Evolutionary conservation across 2,797 vertebrate species (phyloP).

Genomic region (Pygocentrus nattereri): DNA sequence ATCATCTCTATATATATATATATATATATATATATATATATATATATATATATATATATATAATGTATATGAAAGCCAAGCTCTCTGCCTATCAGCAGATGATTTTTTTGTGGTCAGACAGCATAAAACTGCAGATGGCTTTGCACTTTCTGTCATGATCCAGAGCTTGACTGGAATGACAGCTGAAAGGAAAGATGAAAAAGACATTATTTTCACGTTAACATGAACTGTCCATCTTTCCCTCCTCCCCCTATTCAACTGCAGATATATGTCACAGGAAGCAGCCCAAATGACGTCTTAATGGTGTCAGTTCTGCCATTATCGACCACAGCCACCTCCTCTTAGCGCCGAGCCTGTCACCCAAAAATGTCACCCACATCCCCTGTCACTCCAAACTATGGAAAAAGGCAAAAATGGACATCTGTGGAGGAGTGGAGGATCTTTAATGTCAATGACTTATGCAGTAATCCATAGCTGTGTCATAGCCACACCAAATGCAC

Average conservation of each 20-base stretch:
- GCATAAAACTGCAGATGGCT: conserved; percentile 35
- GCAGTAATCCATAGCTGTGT: conserved; percentile 45
- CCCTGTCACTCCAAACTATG: conserved; percentile 59
- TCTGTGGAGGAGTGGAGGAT: conserved; percentile 59
- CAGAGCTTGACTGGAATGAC: conserved; percentile 47
- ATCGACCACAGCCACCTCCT: conserved; percentile 64
- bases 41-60: no score
- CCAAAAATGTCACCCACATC: conserved; percentile 73
- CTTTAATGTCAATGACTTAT: conserved; percentile 68
- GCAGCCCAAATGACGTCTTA: conserved; percentile 69
- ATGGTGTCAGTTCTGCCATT: conserved; percentile 78
- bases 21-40: no score
- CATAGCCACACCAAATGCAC: conserved; percentile 12
- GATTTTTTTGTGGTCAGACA: conserved; percentile 32
- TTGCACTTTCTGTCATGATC: conserved; percentile 44
- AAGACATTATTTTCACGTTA: conserved; percentile 45
- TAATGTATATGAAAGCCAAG: no score
- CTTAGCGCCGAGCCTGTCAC: conserved; percentile 66
- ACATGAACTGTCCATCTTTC: conserved; percentile 15
- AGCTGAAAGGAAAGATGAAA: conserved; percentile 50
- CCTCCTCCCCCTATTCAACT: conserved; percentile 50
- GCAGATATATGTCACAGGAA: conserved; percentile 71
- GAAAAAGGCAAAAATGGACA: conserved; percentile 62
- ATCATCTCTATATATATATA: no score
- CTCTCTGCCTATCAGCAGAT: conserved; percentile 33